Conservation (phyloP, 2,113 vertebrate genomes). For the Bombycilla garrulus region DNA sequence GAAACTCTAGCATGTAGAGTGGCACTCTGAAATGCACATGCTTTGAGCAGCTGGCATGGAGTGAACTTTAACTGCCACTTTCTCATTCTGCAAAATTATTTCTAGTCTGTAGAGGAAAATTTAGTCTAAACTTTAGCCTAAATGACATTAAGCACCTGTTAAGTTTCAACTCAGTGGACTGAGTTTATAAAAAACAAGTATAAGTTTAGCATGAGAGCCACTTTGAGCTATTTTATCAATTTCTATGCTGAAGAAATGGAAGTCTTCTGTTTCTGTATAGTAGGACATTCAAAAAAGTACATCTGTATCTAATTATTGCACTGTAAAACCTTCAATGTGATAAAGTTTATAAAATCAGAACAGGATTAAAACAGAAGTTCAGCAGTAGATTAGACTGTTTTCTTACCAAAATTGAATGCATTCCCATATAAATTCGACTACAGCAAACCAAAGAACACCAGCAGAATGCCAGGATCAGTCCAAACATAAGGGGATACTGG, state of each 20-base stretch:
- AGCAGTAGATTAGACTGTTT: background rate
- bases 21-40: background rate
- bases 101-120: background rate
- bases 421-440: slow-evolving; percentile 98
- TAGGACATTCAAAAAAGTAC: background rate
- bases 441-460: slow-evolving; percentile 94
- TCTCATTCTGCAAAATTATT: background rate
- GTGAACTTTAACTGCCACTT: background rate
- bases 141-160: background rate
- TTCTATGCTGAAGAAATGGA: background rate
- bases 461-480: slow-evolving; percentile 83
- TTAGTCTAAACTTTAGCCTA: background rate
- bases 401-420: slow-evolving; percentile 98
- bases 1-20: background rate
- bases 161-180: background rate
- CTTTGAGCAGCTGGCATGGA: background rate
- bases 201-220: background rate
- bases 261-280: background rate
- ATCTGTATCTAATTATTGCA: background rate
- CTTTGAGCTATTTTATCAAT: background rate
- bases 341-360: background rate
- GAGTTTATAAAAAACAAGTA: background rate
- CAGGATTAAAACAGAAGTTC: background rate
- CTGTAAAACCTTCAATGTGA: background rate
- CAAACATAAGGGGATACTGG: slow-evolving; percentile 87